Evolutionary conservation across 1,140 invertebrate genomes (phyloP).

Genomic region (Pollicipes pollicipes): DNA sequence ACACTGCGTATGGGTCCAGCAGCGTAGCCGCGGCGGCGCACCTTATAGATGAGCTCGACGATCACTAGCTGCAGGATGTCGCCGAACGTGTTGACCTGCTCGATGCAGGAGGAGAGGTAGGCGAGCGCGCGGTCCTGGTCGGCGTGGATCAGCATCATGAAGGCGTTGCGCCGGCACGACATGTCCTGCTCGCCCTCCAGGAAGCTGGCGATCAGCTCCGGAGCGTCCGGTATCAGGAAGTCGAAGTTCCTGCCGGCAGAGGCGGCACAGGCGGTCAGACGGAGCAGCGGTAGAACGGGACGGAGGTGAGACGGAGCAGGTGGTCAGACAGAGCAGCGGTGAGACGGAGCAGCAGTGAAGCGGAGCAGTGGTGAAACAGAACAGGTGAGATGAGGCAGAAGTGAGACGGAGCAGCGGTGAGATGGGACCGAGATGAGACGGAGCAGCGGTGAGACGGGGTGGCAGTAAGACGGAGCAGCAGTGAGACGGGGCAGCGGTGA

Average conservation of each 20-base stretch:
- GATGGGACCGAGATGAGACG: too few relatives aligned
- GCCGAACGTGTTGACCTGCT: constrained; percentile 84
- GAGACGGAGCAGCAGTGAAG: too few relatives aligned
- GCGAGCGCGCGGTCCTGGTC: constrained; percentile 81
- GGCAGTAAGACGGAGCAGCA: too few relatives aligned
- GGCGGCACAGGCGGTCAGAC: neutral
- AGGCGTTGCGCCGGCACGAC: constrained; percentile 97
- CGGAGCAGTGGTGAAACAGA: too few relatives aligned
- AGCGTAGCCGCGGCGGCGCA: constrained; percentile 25
- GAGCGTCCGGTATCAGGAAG: constrained; percentile 94
- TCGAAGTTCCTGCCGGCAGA: constrained; percentile 68
- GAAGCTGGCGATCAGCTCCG: constrained; percentile 87
- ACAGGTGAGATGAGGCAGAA: too few relatives aligned
- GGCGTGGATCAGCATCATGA: constrained; percentile 94
- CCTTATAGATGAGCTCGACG: constrained; percentile 98
- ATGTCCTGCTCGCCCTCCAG: constrained; percentile 94
- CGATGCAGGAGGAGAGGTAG: constrained; percentile 84
- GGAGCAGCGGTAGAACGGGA: too few relatives aligned
- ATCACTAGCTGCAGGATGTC: constrained; percentile 97
- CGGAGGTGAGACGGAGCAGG: too few relatives aligned
- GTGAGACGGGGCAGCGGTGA: too few relatives aligned
- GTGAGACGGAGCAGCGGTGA: too few relatives aligned
- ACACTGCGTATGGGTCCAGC: too few relatives aligned
- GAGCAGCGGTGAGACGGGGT: too few relatives aligned
- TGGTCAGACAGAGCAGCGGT: too few relatives aligned